Base-by-base conservation (phyloP, 2,888 invertebrate genomes). In the Spatulosminthurus flaviceps region DNA sequence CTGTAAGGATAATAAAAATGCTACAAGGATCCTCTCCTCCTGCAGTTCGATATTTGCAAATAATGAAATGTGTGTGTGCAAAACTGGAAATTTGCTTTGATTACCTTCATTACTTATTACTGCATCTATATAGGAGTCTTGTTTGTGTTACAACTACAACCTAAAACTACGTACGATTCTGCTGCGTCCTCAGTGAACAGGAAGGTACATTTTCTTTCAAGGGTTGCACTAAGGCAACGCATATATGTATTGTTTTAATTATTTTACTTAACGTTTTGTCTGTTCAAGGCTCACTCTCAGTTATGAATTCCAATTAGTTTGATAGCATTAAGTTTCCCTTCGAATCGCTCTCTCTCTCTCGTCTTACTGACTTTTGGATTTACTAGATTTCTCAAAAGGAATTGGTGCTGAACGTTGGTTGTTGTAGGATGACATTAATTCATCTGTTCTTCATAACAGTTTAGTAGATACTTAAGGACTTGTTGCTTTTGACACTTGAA, bases 1-100 rank as follows among this genome's bases (percentile, higher is more conserved):
- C 34, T 34, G 34, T 7, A 9, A 7, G 9, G 9, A 34, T 34
- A 34, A 34, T 34, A 34, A 34, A 34, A 34, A 34, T 34, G 51
- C n/a, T 51, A 51, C 51, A 51, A 51, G 51, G 51, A 51, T 51
- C 16, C 51, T 51, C 51, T 34, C 34, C 5, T 9, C 9, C 34
- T 34, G 51, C 51, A 51, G n/a, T 51, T 51, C 51, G n/a, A 19
- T 51, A 51, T 51, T 51, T 51, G 51, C 51, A 51, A 51, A 51
- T 51, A 34, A 34, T 34, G 34, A 34, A 34, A 34, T 51, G 16
- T 51, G 51, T 41, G 41, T 51, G 51, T 51, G 51, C 51, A 51
- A 51, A 51, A 51, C 51, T 51, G 51, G 51, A 51, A 51, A 51
- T n/a, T 51, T 13, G 51, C 51, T 13, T 51, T 51, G 51, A n/a